Percentiles rank a stretch among this genome's conserved stretches.
These are phyloP conservation scores for Oscheius sp. DNA, from an alignment of 2,888 invertebrate species.

Conservation along the genomic window DNA sequence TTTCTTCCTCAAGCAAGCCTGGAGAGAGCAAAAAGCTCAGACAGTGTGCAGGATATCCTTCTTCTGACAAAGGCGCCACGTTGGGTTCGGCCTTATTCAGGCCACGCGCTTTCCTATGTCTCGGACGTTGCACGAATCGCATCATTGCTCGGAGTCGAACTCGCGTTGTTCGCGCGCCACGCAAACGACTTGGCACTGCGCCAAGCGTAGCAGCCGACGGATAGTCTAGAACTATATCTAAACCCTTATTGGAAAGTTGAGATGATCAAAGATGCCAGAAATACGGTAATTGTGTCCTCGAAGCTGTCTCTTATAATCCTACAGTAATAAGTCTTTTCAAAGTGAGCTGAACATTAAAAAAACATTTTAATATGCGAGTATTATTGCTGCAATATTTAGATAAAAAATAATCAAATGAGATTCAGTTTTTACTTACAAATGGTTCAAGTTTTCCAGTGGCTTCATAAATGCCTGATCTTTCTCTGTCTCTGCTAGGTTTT, in stretches of 20 bases:
- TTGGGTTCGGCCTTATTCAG: slow-evolving; percentile 40
- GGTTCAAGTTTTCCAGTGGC: not conserved
- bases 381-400: too few species aligned
- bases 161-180: not conserved
- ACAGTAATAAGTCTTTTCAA: too few species aligned
- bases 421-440: not conserved
- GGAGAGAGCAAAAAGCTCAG: slow-evolving; percentile 29
- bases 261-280: too few species aligned
- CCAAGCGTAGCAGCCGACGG: not conserved
- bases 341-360: too few species aligned
- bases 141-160: slow-evolving; percentile 32
- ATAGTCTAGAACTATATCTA: not conserved
- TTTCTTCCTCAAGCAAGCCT: not conserved
- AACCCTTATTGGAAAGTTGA: too few species aligned
- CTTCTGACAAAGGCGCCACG: slow-evolving; percentile 30
- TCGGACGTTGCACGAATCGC: slow-evolving; percentile 33
- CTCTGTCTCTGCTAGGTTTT: slow-evolving; percentile 4
- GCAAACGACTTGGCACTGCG: slow-evolving; percentile 16
- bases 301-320: too few species aligned
- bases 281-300: too few species aligned
- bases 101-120: slow-evolving; percentile 31
- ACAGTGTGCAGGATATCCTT: slow-evolving; percentile 31
- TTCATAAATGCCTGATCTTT: not conserved
- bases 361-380: too few species aligned
- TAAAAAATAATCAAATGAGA: not conserved